Base-by-base conservation (phyloP, 1,140 invertebrate species). In the Scaptomyza pallida region DNA sequence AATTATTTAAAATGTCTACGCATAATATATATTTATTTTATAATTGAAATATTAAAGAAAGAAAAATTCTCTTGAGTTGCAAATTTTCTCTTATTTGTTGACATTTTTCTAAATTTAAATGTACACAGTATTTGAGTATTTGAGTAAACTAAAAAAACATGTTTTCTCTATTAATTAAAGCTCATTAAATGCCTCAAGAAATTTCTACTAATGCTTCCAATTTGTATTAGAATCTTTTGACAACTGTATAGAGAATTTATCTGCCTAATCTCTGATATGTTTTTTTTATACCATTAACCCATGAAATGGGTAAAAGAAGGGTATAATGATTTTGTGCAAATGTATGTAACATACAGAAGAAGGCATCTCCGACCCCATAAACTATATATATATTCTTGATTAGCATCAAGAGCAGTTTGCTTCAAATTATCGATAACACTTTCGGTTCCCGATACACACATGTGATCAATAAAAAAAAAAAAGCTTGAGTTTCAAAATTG, bases 251-350 rank as follows among this genome's bases (percentile, higher is more conserved):
- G 12, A 30, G 10, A n/a, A 21, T 43, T 43, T 43, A 43, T 44
- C 35, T 40, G 54, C 21, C 41, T 26, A 50, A 57, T 65, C 44
- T 57, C n/a, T n/a, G n/a, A n/a, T n/a, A n/a, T n/a, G n/a, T n/a
- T n/a, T n/a, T n/a, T n/a, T n/a, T n/a, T n/a, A n/a, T n/a, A n/a
- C n/a, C n/a, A n/a, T n/a, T n/a, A n/a, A n/a, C n/a, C n/a, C n/a
- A n/a, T n/a, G n/a, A n/a, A n/a, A n/a, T n/a, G n/a, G n/a, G n/a
- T n/a, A n/a, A n/a, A n/a, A n/a, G n/a, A n/a, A n/a, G n/a, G n/a
- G n/a, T n/a, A n/a, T n/a, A n/a, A n/a, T n/a, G n/a, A n/a, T n/a
- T n/a, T n/a, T 65, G 4, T 35, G 33, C 15, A 3, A 3, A 47
- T n/a, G n/a, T n/a, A n/a, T n/a, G n/a, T n/a, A n/a, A n/a, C n/a